A percentile compares a stretch with the other conserved stretches of the same genome.
phyloP scores from a whole-genome alignment of 2,888 invertebrate genomes.

The Drosophila acutilabella region DNA sequence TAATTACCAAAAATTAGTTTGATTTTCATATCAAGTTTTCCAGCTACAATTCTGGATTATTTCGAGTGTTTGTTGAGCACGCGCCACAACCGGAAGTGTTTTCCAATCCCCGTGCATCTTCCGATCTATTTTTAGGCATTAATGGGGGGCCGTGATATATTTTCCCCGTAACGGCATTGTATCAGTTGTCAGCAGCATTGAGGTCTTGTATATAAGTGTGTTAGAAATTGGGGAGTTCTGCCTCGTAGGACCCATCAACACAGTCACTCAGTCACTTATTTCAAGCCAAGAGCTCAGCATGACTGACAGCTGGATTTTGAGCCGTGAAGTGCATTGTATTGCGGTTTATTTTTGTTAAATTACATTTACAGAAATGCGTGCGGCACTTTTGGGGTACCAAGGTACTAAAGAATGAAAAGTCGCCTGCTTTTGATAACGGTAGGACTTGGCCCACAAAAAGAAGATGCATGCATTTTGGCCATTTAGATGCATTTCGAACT shows the following conservation, averaged over 20 bases:
- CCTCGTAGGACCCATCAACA: constrained; percentile 59
- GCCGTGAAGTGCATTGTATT: constrained; percentile 41
- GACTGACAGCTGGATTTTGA: constrained; percentile 71
- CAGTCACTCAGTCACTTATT: constrained; percentile 69
- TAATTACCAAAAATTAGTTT: constrained; percentile 74
- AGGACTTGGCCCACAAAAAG: constrained; percentile 6
- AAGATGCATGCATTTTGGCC: constrained; percentile 51
- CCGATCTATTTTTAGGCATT: constrained; percentile 49
- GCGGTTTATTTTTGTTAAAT: constrained; percentile 70
- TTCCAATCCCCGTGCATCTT: constrained; percentile 42
- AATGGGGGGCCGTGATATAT: constrained; percentile 42
- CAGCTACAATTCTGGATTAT: constrained; percentile 39
- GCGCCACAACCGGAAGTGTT: constrained; percentile 74
- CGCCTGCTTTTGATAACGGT: constrained; percentile 44
- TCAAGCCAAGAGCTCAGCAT: constrained; percentile 32
- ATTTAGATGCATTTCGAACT: constrained; percentile 75
- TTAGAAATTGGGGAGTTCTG: constrained; percentile 68
- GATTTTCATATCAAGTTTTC: constrained; percentile 69
- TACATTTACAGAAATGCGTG: constrained; percentile 72
- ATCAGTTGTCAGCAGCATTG: constrained; percentile 68
- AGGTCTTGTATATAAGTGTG: constrained; percentile 27
- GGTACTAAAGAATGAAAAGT: constrained; percentile 31
- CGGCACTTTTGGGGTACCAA: constrained; percentile 26
- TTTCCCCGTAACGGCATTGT: constrained; percentile 49
- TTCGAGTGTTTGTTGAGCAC: constrained; percentile 63